These are phyloP conservation scores for Peromyscus leucopus DNA, from an alignment of 2,113 vertebrate species.

Conservation along the genomic window DNA sequence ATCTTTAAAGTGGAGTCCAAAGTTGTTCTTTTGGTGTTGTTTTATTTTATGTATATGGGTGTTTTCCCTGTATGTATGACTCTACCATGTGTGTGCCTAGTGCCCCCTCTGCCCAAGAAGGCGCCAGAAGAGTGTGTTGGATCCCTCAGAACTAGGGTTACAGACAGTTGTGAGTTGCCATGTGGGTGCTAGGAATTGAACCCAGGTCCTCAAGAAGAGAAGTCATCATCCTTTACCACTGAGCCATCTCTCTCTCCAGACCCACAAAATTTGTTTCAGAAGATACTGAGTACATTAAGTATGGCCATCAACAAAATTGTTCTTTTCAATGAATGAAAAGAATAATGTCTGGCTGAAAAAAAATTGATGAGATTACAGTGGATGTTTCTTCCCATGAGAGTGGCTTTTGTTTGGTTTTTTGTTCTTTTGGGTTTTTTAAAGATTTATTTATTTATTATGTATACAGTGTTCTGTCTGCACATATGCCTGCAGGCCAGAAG, in stretches of 20 bases:
- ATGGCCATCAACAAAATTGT: background rate
- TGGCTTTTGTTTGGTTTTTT: background rate
- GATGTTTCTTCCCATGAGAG: background rate
- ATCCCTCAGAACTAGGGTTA: background rate
- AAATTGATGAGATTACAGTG: background rate
- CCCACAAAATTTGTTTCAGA: background rate
- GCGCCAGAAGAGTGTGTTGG: background rate
- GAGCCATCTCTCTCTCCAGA: background rate
- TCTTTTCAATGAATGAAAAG: background rate
- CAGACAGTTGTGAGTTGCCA: background rate
- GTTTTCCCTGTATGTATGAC: background rate
- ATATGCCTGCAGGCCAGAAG: too few species aligned
- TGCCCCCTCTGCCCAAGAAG: background rate
- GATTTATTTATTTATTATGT: too few species aligned
- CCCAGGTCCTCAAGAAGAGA: background rate
- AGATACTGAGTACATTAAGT: background rate
- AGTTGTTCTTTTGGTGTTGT: background rate
- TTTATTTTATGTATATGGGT: background rate
- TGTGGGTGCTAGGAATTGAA: background rate
- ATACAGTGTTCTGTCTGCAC: too few species aligned
- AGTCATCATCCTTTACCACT: background rate
- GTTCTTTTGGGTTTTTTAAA: too few species aligned
- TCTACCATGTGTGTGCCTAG: background rate
- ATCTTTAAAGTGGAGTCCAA: constrained; percentile 5
- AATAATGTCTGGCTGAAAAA: background rate